A percentile compares a stretch with the other conserved stretches of the same genome.
phyloP scores from a whole-genome alignment of 2,113 vertebrate genomes.

The Sylvietta virens region DNA sequence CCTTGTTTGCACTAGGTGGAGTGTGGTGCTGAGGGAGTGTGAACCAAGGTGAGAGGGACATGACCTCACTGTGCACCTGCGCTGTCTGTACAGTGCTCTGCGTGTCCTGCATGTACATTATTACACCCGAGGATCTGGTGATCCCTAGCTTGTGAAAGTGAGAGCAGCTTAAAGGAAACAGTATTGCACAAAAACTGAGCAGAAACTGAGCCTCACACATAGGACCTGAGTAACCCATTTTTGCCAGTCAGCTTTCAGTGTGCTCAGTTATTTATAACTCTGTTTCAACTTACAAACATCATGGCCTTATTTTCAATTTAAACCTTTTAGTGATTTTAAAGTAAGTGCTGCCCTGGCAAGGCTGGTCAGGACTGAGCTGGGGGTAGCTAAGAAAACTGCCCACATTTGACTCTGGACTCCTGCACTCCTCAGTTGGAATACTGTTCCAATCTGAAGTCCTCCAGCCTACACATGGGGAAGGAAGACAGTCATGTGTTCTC shows the following conservation, averaged over 20 bases:
- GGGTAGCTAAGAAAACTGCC: not conserved
- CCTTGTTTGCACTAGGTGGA: not conserved
- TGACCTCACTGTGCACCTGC: not conserved
- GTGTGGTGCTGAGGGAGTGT: not conserved
- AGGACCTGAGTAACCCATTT: not conserved
- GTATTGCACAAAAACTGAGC: not conserved
- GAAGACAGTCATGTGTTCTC: not conserved
- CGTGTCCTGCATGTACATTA: accelerated
- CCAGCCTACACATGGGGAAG: not conserved
- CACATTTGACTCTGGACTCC: not conserved
- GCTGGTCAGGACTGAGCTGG: not conserved
- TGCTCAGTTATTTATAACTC: not conserved
- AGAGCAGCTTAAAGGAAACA: not conserved
- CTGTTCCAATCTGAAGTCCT: not conserved
- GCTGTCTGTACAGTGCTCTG: accelerated
- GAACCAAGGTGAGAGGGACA: not conserved
- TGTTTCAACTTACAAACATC: not conserved
- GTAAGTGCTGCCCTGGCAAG: not conserved
- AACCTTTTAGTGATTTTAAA: not conserved
- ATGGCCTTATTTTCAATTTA: not conserved
- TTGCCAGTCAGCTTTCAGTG: not conserved
- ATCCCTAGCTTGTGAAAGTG: not conserved
- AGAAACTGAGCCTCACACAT: not conserved
- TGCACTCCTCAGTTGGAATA: not conserved
- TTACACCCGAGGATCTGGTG: not conserved